Evolutionary conservation across 2,888 invertebrate genomes (phyloP), one percentile per base, ranked within the genome.

Genomic region (Dryomyza anilis): DNA sequence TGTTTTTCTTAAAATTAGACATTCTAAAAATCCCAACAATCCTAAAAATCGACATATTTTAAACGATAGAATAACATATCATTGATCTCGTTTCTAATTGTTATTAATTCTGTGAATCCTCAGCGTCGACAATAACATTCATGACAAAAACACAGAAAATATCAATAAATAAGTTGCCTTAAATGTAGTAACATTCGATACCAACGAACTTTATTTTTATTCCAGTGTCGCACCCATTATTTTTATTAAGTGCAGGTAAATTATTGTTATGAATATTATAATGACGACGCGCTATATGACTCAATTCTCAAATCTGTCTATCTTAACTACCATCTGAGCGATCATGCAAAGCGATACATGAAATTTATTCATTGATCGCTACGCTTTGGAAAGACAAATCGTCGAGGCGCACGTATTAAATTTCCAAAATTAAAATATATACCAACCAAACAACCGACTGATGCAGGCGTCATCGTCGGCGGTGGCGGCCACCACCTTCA

Each of bases 91-190:
- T 23, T 25, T 50, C 50, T 50, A 50, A 50, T 50, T 69, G 77
- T 70, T 75, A 74, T 71, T 76, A 75, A 72, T 75, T 75, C 72
- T 61, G 16, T 56, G 48, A 64, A 65, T 69, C 68, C 69, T 67
- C 74, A 67, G 69, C 76, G 66, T 65, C 36, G 66, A 68, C 72
- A 71, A 72, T 73, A 73, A 76, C 74, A 71, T 43, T 56, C 29
- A 45, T 62, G 59, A 60, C 64, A 23, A 50, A 12, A 25, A 50
- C 23, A 23, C 12, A n/a, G 21, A 25, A 19, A 48, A 48, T 48
- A 50, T 25, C 27, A 21, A 50, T 50, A 50, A 50, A 21, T 25
- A 50, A 25, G n/a, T 7, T 25, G 50, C 50, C 50, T 50, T 50
- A n/a, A 50, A 50, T 43, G n/a, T n/a, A n/a, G n/a, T n/a, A 16